These are phyloP conservation scores for Mayetiola destructor DNA, from an alignment of 2,888 invertebrate species.

Conservation along the genomic window DNA sequence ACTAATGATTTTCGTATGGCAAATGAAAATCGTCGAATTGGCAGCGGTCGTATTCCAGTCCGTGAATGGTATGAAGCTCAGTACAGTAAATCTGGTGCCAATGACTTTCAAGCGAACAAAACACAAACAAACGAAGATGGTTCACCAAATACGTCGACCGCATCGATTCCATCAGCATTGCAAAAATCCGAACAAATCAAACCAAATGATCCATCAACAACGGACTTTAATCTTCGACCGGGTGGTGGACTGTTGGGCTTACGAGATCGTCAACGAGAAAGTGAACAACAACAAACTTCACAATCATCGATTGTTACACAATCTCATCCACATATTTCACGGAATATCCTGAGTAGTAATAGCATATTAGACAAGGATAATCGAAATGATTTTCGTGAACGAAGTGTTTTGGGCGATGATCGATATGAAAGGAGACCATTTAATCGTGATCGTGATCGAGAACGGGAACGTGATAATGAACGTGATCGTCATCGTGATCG, in stretches of 20 bases:
- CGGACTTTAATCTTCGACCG: conserved; percentile 29
- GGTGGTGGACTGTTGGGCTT: conserved; percentile 17
- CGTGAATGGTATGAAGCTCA: conserved; percentile 39
- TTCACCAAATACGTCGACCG: neutral
- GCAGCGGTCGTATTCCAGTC: conserved; percentile 69
- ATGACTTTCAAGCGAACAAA: neutral
- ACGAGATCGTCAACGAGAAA: conserved; percentile 16
- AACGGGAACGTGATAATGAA: conserved; percentile 16
- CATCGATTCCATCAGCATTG: neutral
- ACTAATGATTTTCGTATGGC: neutral
- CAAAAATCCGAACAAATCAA: conserved; percentile 21
- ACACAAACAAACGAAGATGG: neutral
- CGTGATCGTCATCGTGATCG: conserved; percentile 24
- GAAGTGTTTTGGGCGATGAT: neutral
- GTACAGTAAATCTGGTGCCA: neutral
- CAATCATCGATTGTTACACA: neutral
- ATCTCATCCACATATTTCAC: neutral
- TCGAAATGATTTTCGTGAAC: neutral
- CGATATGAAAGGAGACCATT: conserved; percentile 34
- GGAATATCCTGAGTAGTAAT: neutral
- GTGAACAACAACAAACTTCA: neutral
- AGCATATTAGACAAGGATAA: conserved; percentile 3
- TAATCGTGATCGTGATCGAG: conserved; percentile 36
- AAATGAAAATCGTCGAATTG: conserved; percentile 47
- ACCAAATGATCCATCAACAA: neutral